Percentiles rank a stretch among this genome's conserved stretches.
These are phyloP conservation scores for Telmatherina bonti DNA, from an alignment of 2,797 vertebrate species.

Conservation along the genomic window DNA sequence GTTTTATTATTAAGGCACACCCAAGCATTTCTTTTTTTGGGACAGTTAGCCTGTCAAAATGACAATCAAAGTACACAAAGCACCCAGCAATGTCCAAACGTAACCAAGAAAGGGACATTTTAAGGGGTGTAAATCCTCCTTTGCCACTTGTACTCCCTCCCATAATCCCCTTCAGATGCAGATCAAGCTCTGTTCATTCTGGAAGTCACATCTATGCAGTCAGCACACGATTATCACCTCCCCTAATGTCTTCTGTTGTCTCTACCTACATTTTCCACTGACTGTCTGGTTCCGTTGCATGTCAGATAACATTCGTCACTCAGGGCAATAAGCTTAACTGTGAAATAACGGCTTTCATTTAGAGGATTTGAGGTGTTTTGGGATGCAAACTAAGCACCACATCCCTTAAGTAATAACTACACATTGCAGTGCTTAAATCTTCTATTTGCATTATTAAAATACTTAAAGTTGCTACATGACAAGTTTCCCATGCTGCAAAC, in stretches of 20 bases:
- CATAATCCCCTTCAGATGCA: constrained; percentile 80
- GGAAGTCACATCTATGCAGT: constrained; percentile 61
- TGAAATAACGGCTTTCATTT: constrained; percentile 49
- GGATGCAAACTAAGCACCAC: constrained; percentile 11
- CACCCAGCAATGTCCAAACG: background rate
- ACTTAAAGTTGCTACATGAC: background rate
- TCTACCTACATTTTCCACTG: constrained; percentile 45
- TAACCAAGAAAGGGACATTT: constrained; percentile 1
- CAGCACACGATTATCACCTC: constrained; percentile 65
- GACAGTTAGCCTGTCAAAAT: background rate
- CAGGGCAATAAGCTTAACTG: constrained; percentile 48
- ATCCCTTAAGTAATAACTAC: constrained; percentile 9
- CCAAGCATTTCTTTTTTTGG: background rate
- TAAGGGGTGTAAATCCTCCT: constrained; percentile 11
- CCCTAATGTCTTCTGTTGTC: constrained; percentile 58
- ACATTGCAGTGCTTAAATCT: constrained; percentile 21
- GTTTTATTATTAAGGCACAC: background rate
- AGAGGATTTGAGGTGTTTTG: constrained; percentile 30
- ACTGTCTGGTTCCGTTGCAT: constrained; percentile 77
- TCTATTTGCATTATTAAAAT: constrained; percentile 8
- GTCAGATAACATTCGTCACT: constrained; percentile 53
- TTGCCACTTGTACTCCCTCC: constrained; percentile 58
- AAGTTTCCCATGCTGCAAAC: constrained; percentile 17
- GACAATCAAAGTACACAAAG: background rate
- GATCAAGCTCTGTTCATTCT: constrained; percentile 45